A percentile compares a stretch with the other conserved stretches of the same genome.
Conservation (phyloP, 2,888 invertebrate species). For the Drosophila greeni region DNA sequence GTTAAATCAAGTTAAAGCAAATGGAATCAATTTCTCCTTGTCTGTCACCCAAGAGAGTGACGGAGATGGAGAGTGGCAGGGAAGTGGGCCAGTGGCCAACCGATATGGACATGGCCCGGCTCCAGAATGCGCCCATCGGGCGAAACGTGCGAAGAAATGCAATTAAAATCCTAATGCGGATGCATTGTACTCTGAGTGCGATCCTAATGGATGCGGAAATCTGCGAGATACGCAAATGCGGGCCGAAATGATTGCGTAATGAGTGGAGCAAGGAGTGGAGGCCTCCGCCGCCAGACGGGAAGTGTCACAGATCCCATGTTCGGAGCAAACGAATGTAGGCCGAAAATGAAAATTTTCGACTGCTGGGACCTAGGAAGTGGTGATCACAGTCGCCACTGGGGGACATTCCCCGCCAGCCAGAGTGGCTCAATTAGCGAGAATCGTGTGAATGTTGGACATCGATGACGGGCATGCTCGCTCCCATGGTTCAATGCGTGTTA, state of each 20-base stretch:
- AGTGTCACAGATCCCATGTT: slow-evolving; percentile 45
- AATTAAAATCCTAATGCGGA: slow-evolving; percentile 45
- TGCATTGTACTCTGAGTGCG: slow-evolving; percentile 16
- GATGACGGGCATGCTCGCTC: slow-evolving; percentile 33
- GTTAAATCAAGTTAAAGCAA: slow-evolving; percentile 13
- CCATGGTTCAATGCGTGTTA: slow-evolving; percentile 61
- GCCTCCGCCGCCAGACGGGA: slow-evolving; percentile 52
- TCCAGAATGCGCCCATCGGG: slow-evolving; percentile 28
- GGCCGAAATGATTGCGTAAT: slow-evolving; percentile 37
- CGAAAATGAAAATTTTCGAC: slow-evolving; percentile 33
- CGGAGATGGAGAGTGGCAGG: slow-evolving; percentile 18
- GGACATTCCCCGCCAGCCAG: slow-evolving; percentile 3
- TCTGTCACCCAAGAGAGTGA: slow-evolving; percentile 26
- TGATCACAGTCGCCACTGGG: neutral
- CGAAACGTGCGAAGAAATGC: slow-evolving; percentile 35
- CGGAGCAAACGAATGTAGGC: slow-evolving; percentile 32
- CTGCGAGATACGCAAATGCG: slow-evolving; percentile 28
- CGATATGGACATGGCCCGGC: slow-evolving; percentile 35
- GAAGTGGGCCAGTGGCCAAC: slow-evolving; percentile 31
- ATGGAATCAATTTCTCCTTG: slow-evolving; percentile 36
- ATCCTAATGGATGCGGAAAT: slow-evolving; percentile 52
- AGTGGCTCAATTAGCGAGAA: slow-evolving; percentile 46
- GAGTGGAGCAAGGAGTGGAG: slow-evolving; percentile 5
- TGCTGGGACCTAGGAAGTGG: slow-evolving; percentile 16
- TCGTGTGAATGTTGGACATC: slow-evolving; percentile 60